Conservation (phyloP, 1,140 invertebrate genomes). For the Drosophila miranda region DNA sequence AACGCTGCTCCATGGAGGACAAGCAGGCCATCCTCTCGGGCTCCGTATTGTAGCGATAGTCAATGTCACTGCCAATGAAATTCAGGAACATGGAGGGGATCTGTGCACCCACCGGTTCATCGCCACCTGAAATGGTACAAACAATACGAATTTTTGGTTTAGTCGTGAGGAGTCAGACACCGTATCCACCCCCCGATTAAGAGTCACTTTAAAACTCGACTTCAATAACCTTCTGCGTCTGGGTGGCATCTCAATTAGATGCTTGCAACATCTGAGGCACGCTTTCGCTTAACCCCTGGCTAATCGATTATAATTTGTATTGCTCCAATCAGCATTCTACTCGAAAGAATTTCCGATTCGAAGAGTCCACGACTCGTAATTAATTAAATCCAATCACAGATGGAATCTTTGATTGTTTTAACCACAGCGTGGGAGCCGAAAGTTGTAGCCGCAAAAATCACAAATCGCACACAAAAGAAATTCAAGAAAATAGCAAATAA, state of each 20-base stretch:
- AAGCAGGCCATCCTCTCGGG: slow-evolving; percentile 93
- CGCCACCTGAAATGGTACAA: slow-evolving; percentile 83
- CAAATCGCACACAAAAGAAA: slow-evolving; percentile 23
- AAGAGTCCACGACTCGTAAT: slow-evolving; percentile 51
- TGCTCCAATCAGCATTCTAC: slow-evolving; percentile 51
- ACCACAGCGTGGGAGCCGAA: slow-evolving; percentile 56
- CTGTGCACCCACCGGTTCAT: slow-evolving; percentile 92
- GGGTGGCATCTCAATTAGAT: slow-evolving; percentile 34
- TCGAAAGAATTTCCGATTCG: slow-evolving; percentile 50
- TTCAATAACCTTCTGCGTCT: slow-evolving; percentile 27
- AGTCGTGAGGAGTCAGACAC: slow-evolving; percentile 29
- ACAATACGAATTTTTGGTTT: slow-evolving; percentile 1
- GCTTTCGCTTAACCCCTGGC: slow-evolving; percentile 36
- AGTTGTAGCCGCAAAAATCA: slow-evolving; percentile 32
- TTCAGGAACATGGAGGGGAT: slow-evolving; percentile 93
- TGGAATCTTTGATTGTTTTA: slow-evolving; percentile 49
- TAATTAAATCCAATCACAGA: slow-evolving; percentile 71
- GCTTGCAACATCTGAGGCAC: slow-evolving; percentile 38
- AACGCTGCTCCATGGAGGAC: slow-evolving; percentile 88
- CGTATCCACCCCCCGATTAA: not conserved
- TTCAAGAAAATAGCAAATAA: slow-evolving; percentile 33
- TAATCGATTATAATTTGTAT: slow-evolving; percentile 46
- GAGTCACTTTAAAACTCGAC: slow-evolving; percentile 13
- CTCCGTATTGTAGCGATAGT: slow-evolving; percentile 94
- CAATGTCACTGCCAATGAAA: slow-evolving; percentile 91